Evolutionary conservation across 2,797 vertebrate species (phyloP).

Genomic region (Lepus townsendii): DNA sequence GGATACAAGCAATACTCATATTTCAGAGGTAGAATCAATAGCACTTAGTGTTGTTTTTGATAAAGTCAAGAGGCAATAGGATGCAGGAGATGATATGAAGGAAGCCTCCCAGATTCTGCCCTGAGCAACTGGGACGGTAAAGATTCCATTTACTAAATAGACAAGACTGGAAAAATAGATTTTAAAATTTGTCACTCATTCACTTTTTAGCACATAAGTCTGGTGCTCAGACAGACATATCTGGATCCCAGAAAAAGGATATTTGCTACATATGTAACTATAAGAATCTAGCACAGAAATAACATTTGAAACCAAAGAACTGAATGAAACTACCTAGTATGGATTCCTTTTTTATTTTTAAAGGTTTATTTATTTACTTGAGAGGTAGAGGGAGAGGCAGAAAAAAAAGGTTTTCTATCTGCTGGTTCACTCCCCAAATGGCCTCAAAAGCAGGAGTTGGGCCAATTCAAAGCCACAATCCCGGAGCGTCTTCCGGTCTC

Average conservation of each 20-base stretch:
- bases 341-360: too few relatives aligned
- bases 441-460: too few relatives aligned
- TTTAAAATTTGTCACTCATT: constrained; percentile 35
- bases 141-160: constrained; percentile 5
- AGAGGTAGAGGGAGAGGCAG: too few relatives aligned
- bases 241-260: constrained; percentile 5
- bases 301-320: constrained; percentile 3
- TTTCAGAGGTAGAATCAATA: background rate
- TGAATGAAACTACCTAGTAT: constrained; percentile 44
- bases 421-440: too few relatives aligned
- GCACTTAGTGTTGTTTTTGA: background rate
- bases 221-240: constrained; percentile 56
- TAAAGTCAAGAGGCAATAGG: background rate
- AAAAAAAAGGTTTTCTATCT: too few relatives aligned
- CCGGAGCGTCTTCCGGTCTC: too few relatives aligned
- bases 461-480: too few relatives aligned
- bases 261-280: constrained; percentile 47
- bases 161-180: constrained; percentile 13
- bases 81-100: background rate
- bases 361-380: too few relatives aligned
- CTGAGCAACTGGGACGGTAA: background rate
- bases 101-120: background rate
- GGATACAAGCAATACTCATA: background rate
- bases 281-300: constrained; percentile 57
- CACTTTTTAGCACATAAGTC: constrained; percentile 50